Evolutionary conservation across 1,140 invertebrate genomes (phyloP).

Genomic region (Eriosoma lanigerum): DNA sequence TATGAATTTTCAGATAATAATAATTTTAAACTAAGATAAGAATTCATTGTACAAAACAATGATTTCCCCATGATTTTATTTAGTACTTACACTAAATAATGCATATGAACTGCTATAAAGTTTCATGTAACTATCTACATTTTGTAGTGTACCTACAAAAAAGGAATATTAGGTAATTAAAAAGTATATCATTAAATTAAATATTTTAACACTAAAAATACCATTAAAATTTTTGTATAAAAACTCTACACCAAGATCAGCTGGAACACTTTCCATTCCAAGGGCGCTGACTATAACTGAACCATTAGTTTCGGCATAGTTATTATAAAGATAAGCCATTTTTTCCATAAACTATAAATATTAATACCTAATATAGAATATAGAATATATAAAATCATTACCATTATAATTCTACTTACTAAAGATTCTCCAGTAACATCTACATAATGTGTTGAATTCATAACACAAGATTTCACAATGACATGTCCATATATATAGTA

Average conservation of each 20-base stretch:
- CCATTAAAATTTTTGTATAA: slow-evolving; percentile 75
- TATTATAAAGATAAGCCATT: slow-evolving; percentile 80
- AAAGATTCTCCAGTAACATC: slow-evolving; percentile 89
- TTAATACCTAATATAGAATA: too few relatives aligned
- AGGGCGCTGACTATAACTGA: slow-evolving; percentile 86
- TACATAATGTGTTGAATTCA: slow-evolving; percentile 78
- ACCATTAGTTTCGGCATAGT: slow-evolving; percentile 72
- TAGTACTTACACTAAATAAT: not conserved
- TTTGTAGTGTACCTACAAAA: slow-evolving; percentile 15
- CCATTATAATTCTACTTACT: too few relatives aligned
- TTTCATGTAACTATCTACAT: slow-evolving; percentile 15
- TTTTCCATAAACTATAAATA: slow-evolving; percentile 74
- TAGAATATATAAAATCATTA: too few relatives aligned
- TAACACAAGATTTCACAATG: slow-evolving; percentile 89
- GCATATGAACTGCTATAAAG: not conserved
- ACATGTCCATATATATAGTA: slow-evolving; percentile 86
- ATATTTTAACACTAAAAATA: slow-evolving; percentile 55
- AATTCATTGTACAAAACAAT: too few relatives aligned
- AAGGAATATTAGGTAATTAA: not conserved
- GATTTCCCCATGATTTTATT: too few relatives aligned
- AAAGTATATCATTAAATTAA: not conserved
- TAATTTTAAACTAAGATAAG: too few relatives aligned
- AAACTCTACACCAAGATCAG: slow-evolving; percentile 79
- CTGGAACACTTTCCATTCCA: slow-evolving; percentile 87
- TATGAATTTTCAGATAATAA: too few relatives aligned